Base-by-base conservation (phyloP, 2,888 invertebrate genomes). In the Clostera curtula region DNA sequence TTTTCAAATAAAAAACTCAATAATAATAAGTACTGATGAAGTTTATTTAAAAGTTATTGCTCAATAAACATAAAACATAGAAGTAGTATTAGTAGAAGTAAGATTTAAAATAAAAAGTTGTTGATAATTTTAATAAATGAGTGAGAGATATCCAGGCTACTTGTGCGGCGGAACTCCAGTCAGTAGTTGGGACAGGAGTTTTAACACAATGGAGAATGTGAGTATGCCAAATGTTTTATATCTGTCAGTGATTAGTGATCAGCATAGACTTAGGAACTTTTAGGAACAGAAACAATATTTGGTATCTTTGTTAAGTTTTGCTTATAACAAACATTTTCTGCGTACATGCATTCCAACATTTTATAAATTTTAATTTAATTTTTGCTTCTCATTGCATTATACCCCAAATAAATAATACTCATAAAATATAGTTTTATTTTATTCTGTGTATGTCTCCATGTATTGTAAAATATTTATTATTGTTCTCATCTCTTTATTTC, bases 131-230 rank as follows among this genome's bases (percentile, higher is more conserved):
- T 50, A 41, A 44, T 43, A 50, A 46, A 83, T 83, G 83, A 65
- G 80, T 62, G 80, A 83, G 37, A 61, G 82, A 34, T 83, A 79
- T 34, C 79, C 79, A 1, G 79, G 79, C 11, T 83, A 74, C 49
- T 50, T 77, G 55, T 80, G 70, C 31, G 76, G 82, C 19, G 82
- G 83, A 24, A 79, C 80, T 47, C 83, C 83, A 40, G 79, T 80
- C 61, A 80, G 79, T 48, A 80, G 82, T 57, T 83, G 83, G 83
- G 83, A 83, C 58, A 66, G 80, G 60, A 58, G 79, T 42, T 80
- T 69, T 51, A 72, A 72, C 52, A 62, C 72, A 12, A 43, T 83
- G 58, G 82, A 83, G 56, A 82, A 83, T 72, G 82, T 83, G 34
- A 82, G 82, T 80, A 54, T 11, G 8, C 27, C 2, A 19, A 9